phyloP scores from a whole-genome alignment of 2,797 vertebrate genomes.

The Denticeps clupeoides region DNA sequence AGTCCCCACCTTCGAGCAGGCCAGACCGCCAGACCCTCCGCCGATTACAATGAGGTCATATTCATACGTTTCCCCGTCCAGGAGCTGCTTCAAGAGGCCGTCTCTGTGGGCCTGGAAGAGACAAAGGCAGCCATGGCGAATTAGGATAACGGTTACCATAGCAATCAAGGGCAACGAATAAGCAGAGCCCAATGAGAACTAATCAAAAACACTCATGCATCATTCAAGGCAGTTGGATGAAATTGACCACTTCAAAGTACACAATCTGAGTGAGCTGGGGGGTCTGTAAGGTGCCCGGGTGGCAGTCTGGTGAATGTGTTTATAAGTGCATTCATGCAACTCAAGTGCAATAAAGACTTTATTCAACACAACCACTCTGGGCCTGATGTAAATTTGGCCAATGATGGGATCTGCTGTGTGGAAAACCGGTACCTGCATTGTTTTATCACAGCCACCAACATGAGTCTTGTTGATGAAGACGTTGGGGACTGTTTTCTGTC shows the following conservation, averaged over 20 bases:
- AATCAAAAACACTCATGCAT: slow-evolving; percentile 14
- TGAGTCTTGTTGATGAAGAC: slow-evolving; percentile 92
- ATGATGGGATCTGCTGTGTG: background rate
- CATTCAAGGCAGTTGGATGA: slow-evolving; percentile 16
- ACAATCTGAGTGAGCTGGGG: no score
- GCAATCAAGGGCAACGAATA: slow-evolving; percentile 8
- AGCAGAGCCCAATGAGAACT: background rate
- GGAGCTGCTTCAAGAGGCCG: slow-evolving; percentile 75
- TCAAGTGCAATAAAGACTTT: no score
- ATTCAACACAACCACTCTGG: no score
- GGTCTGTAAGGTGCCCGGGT: no score
- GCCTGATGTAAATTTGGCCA: no score
- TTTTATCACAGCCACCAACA: slow-evolving; percentile 81
- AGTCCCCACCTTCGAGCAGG: slow-evolving; percentile 86
- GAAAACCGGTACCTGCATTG: slow-evolving; percentile 64
- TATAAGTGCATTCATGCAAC: no score
- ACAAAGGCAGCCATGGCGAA: background rate
- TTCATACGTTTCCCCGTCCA: slow-evolving; percentile 65
- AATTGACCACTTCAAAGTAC: background rate
- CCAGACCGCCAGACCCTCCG: slow-evolving; percentile 88
- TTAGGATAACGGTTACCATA: slow-evolving; percentile 15
- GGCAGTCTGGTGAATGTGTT: no score
- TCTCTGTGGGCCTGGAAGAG: slow-evolving; percentile 69
- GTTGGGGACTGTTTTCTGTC: slow-evolving; percentile 85
- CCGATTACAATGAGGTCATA: slow-evolving; percentile 91